Evolutionary conservation across 1,140 invertebrate species (phyloP), one percentile per base, ranked within the genome.

Genomic region (Monomorium pharaonis): DNA sequence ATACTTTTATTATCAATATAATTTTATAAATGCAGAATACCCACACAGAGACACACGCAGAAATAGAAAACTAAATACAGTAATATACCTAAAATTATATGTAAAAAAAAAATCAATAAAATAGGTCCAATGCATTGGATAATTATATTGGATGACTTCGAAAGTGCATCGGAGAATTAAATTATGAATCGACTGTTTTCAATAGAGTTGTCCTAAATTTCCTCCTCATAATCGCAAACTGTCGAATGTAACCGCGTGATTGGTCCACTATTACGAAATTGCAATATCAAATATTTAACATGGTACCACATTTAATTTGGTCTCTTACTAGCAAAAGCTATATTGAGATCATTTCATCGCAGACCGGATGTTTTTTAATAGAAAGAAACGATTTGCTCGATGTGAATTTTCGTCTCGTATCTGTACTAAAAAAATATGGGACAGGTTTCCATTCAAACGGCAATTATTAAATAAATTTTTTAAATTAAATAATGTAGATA

Each of bases 221-320:
- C 16, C 60, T 49, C 51, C 24, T 30, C 44, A 21, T 75, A 87
- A 75, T 88, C 54, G 72, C 49, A 37, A 70, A 21, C 49, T 81
- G 77, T 81, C 30, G 18, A 65, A 70, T 44, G 47, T 70, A 70
- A 81, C 77, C 49, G 51, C 2, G 27, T n/a, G n/a, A n/a, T 18
- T 37, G 49, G 58, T 33, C 37, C 24, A 49, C 78, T 81, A 81
- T 81, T 76, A 84, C 54, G 47, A 27, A 80, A 49, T 72, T 70
- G 60, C 37, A 49, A 33, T 49, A 81, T 81, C 18, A 49, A 72
- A 81, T 81, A 81, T 81, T 81, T 81, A 81, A 81, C 78, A 14
- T 33, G 2, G 33, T 49, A 62, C 42, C 18, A 63, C 9, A 37
- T 81, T 81, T 81, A 81, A 81, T 81, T 33, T 27, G 47, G 30